A percentile compares a stretch with the other conserved stretches of the same genome.
Evolutionary conservation across 2,113 vertebrate genomes (phyloP).

Genomic region (Hydrochoerus hydrochaeris): DNA sequence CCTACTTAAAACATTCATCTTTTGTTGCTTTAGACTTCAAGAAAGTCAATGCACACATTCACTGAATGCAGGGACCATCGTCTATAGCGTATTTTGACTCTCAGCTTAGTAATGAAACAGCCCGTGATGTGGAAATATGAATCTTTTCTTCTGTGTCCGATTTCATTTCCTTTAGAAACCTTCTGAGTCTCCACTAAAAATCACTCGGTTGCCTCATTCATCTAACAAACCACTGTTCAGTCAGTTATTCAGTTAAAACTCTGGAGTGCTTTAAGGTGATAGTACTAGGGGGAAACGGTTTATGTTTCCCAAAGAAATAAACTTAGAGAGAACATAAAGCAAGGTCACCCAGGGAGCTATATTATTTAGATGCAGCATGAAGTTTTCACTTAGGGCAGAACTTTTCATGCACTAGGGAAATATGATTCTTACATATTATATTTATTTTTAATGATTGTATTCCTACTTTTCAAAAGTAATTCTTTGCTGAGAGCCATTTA

Average conservation of each 20-base stretch:
- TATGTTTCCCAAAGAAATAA: slow-evolving; percentile 64
- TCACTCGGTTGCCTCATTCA: neutral
- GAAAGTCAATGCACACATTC: neutral
- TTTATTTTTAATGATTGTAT: slow-evolving; percentile 35
- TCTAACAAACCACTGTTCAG: slow-evolving; percentile 28
- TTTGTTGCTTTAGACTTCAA: neutral
- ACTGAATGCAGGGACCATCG: neutral
- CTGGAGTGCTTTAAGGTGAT: slow-evolving; percentile 48
- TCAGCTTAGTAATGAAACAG: neutral
- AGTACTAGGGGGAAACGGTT: slow-evolving; percentile 8
- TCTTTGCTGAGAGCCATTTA: neutral
- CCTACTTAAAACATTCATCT: neutral
- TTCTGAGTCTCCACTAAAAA: slow-evolving; percentile 63
- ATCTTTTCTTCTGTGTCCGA: neutral
- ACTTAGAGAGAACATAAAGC: slow-evolving; percentile 20
- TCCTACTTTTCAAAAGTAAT: neutral
- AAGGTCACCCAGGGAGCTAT: neutral
- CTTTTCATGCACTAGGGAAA: slow-evolving; percentile 11
- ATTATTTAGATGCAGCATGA: neutral
- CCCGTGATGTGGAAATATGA: neutral
- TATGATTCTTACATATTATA: neutral
- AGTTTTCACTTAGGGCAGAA: slow-evolving; percentile 20
- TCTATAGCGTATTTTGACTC: neutral
- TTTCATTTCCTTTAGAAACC: slow-evolving; percentile 36
- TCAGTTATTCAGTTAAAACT: slow-evolving; percentile 41